Evolutionary conservation across 1,140 invertebrate species (phyloP), one percentile per base, ranked within the genome.

Genomic region (Aphis gossypii): DNA sequence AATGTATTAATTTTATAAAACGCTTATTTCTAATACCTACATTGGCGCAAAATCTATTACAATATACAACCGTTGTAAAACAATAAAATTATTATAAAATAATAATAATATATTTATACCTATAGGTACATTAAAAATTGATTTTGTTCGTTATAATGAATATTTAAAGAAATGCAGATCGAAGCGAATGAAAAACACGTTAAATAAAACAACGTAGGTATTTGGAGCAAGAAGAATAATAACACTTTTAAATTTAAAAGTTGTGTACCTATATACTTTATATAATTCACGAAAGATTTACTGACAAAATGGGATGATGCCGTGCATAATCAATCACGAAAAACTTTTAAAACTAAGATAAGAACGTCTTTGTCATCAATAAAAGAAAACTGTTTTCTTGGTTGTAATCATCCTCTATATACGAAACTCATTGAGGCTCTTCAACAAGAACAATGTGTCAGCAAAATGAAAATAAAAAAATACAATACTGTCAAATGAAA

Each of bases 311-410:
- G 48, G n/a, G 21, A 56, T 38, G 88, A 54, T 56, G 48, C 23
- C 44, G 23, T 38, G 88, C 51, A 56, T 89, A 89, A 56, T 89
- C 88, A 89, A 89, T 89, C 48, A 56, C 20, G 23, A 35, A 48
- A 56, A 89, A 89, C n/a, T 56, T 89, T 56, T 25, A 56, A 41
- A 89, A 54, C 35, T 56, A 56, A 89, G 51, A 89, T 54, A 89
- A 89, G 88, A 89, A 89, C 21, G 51, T 54, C 88, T 89, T 56
- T 89, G 88, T 89, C 51, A 89, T 89, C 88, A 89, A 89, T 89
- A 89, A 89, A 89, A 89, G n/a, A 54, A 89, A 54, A 56, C 48
- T 5, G n/a, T 88, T 48, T 51, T 48, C 88, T 41, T n/a, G n/a
- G n/a, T 89, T 54, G 35, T 87, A 87, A 87, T 51, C 46, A 87